Conservation (phyloP, 1,140 invertebrate genomes). For the Drosophila ananassae region DNA sequence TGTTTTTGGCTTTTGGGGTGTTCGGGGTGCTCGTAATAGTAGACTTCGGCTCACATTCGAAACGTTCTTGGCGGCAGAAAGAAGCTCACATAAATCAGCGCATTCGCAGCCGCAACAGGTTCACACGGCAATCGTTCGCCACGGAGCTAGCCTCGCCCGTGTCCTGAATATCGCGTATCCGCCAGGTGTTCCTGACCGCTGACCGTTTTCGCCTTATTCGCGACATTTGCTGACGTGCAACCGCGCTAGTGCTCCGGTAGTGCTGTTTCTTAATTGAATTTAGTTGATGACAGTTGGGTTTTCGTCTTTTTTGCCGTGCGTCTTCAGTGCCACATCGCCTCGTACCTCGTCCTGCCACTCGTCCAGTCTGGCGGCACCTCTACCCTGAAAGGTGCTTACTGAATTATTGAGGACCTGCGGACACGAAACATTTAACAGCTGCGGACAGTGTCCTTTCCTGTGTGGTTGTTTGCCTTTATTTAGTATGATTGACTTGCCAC, state of each 20-base stretch:
- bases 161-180: constrained; percentile 33
- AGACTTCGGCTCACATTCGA: constrained; percentile 36
- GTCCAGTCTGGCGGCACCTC: constrained; percentile 6
- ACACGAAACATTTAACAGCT: constrained; percentile 55
- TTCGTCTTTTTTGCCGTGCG: neutral
- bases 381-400: constrained; percentile 53
- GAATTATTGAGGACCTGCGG: constrained; percentile 50
- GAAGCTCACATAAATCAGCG: constrained; percentile 70
- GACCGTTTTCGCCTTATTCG: neutral
- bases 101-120: constrained; percentile 70
- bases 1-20: neutral
- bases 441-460: constrained; percentile 9
- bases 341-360: constrained; percentile 23
- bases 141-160: constrained; percentile 62
- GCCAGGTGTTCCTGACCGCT: constrained; percentile 2
- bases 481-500: constrained; percentile 35
- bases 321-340: neutral
- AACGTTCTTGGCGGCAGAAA: constrained; percentile 45
- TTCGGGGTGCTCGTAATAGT: constrained; percentile 13
- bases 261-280: constrained; percentile 64
- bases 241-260: constrained; percentile 8
- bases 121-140: constrained; percentile 77
- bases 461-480: constrained; percentile 12
- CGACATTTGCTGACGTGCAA: constrained; percentile 10
- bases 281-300: constrained; percentile 32